Base-by-base conservation (phyloP, 53 echinoderm and acorn worm genomes). In the Luidia sarsii region DNA sequence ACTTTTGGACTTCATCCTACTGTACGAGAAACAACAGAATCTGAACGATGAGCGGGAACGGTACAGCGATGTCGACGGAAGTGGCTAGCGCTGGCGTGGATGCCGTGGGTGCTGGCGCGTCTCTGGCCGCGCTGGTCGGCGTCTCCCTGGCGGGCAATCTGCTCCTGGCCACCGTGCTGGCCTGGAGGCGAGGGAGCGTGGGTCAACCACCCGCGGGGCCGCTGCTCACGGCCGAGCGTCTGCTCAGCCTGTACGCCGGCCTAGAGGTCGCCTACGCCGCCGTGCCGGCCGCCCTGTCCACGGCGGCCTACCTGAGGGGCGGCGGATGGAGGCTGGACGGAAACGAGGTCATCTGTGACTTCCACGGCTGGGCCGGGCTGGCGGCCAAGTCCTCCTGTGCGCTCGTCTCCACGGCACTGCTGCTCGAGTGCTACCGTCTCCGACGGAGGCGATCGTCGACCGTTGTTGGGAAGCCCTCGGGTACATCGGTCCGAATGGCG, bases 341-440 rank as follows among this genome's bases (percentile, higher is more conserved):
- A 31, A 61, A 61, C 23, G 61, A 61, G 30, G 61, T 61, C 16
- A 61, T 61, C 33, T 61, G 61, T 61, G 61, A 61, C 15, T 61
- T 61, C 29, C 61, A 61, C 33, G 61, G 61, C 18, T 61, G 61
- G 61, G 33, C 33, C 16, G 28, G 27, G 11, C 30, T 61, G 0
- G 61, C 61, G 33, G 33, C 29, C 2, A 61, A 61, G 30, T 61
- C 27, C 27, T 9, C 61, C 3, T 61, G 61, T 31, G 29, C 18
- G 18, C 27, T 61, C 29, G 61, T 61, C 2, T 18, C 61, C 1
- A 61, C 61, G 32, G 33, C 16, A 28, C 61, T 61, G 2, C 33
- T 61, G 7, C 32, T 61, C 13, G 24, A 61, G 3, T 31, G 61
- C 7, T 61, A 61, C 33, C 61, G 25, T 33, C 27, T 28, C 18